Base-by-base conservation (phyloP, 2,113 vertebrate genomes). In the Stigmatopora nigra region DNA sequence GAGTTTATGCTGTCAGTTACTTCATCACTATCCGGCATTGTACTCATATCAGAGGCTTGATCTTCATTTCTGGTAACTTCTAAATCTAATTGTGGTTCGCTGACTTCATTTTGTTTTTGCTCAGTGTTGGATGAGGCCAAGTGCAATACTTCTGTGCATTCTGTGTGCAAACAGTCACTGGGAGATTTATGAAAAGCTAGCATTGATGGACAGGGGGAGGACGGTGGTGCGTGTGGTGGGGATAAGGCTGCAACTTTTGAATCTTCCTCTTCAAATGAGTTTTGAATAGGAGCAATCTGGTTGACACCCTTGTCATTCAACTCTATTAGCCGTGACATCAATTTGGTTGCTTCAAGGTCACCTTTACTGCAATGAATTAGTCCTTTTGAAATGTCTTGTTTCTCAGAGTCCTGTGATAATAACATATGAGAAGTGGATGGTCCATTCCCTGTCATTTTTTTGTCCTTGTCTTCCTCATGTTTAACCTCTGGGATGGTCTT, bases 1-100 rank as follows among this genome's bases (percentile, higher is more conserved):
- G 83, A 86, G 64, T 73, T 83, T 35, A 65, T 80, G 75, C 82
- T 82, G 65, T 84, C 79, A 0, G 80, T 85, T 17, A 82, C 65
- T 55, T 86, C 84, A 13, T 84, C 84, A 0, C 80, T 81, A 1
- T 22, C 1, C 38, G 68, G 79, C 51, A 51, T 1, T 8, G 52
- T 45, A 49, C 17, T 41, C 46, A 31, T 20, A 49, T 1, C n/a
- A 13, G 19, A 62, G 44, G 59, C 55, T n/a, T 79, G 75, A 0
- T 80, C 71, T 17, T 83, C 74, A 2, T 53, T 58, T 48, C 48
- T 16, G 1, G 35, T 4, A 20, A 61, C 20, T 1, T 75, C 70
- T 72, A 66, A 41, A 13, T 5, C 3, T 15, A 51, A 56, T 22
- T 74, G 56, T 51, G 67, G 41, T 52, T 69, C 56, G 20, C 44